phyloP scores from a whole-genome alignment of 2,113 vertebrate genomes.

The Myotis yumanensis region DNA sequence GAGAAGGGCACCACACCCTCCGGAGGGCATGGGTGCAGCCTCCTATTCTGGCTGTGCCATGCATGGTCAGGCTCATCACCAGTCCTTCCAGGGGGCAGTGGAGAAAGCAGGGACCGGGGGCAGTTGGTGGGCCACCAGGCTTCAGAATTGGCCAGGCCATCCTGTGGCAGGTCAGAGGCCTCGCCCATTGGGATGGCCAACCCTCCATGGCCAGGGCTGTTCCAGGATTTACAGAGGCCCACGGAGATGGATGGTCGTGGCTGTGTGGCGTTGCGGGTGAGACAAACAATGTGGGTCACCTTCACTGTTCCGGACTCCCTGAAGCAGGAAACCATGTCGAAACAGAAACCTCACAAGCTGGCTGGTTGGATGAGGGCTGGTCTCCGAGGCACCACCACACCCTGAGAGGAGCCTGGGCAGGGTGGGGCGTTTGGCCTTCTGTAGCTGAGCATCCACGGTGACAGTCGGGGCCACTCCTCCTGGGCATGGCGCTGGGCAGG shows the following conservation, averaged over 20 bases:
- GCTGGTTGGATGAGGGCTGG: not conserved
- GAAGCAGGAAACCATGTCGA: not conserved
- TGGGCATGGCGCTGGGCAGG: not conserved
- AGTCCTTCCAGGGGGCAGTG: not conserved
- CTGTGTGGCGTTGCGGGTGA: not conserved
- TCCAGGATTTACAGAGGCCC: not conserved
- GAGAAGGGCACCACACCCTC: not conserved
- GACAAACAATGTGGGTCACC: not conserved
- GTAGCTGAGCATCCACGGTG: not conserved
- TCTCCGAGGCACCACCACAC: not conserved
- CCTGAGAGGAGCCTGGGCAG: not conserved
- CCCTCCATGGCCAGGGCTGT: not conserved
- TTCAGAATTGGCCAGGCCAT: not conserved
- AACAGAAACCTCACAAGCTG: not conserved
- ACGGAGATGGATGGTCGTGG: not conserved
- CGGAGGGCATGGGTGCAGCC: not conserved
- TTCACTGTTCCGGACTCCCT: not conserved
- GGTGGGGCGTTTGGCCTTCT: not conserved
- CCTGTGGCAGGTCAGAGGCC: not conserved
- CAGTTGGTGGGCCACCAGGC: not conserved
- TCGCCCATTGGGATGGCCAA: not conserved
- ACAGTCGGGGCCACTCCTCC: not conserved
- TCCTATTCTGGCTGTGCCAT: accelerated
- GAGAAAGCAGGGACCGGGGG: not conserved
- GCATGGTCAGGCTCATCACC: not conserved